Percentiles rank a stretch among this genome's conserved stretches.
Evolutionary conservation across 1,140 invertebrate genomes (phyloP).

Genomic region (Paraescarpia echinospica): DNA sequence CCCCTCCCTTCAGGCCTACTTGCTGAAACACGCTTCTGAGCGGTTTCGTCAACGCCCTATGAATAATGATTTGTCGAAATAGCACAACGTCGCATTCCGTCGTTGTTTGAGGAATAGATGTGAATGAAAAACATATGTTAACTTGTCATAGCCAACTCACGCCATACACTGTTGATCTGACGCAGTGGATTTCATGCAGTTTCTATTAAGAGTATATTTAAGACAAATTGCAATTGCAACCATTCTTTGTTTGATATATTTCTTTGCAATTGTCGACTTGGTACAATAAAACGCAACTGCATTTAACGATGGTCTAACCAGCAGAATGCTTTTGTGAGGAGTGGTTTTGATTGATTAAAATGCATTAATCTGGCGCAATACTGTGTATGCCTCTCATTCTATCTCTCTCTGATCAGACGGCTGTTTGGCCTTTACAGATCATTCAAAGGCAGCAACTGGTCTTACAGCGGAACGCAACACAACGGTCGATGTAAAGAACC

Average conservation of each 20-base stretch:
- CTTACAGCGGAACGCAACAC: background rate
- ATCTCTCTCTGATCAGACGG: background rate
- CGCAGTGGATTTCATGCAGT: too few relatives aligned
- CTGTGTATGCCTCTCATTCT: background rate
- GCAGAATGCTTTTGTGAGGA: background rate
- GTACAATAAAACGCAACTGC: background rate
- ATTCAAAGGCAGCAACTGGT: background rate
- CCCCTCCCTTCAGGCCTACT: too few relatives aligned
- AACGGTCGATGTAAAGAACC: background rate
- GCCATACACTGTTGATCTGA: too few relatives aligned
- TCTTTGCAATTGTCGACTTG: background rate
- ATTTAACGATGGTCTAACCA: background rate
- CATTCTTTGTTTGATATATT: background rate
- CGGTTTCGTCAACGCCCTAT: too few relatives aligned
- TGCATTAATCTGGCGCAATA: background rate
- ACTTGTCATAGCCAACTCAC: too few relatives aligned
- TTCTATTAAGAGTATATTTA: background rate
- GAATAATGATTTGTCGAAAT: too few relatives aligned
- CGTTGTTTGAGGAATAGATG: too few relatives aligned
- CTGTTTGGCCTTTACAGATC: background rate
- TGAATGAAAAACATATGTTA: too few relatives aligned
- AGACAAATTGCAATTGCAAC: background rate
- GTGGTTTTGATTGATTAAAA: background rate
- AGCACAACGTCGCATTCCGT: too few relatives aligned
- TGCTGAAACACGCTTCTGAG: too few relatives aligned